Percentiles rank a stretch among this genome's conserved stretches.
Conservation (phyloP, 2,888 invertebrate species). For the Polyommatus icarus region DNA sequence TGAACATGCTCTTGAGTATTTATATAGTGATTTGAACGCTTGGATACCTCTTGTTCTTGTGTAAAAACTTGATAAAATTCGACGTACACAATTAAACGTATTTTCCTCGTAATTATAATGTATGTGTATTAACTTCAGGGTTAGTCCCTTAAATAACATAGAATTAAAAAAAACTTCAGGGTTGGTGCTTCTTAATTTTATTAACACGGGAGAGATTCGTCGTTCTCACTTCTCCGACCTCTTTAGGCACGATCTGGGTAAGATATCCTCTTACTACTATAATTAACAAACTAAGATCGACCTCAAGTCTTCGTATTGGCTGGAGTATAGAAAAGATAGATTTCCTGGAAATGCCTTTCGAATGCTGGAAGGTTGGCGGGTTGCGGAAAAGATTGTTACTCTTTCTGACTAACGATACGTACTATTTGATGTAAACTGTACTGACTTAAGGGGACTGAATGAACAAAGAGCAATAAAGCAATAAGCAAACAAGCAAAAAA, state of each 20-base stretch:
- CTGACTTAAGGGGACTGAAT: not conserved
- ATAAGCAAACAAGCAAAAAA: too few relatives aligned
- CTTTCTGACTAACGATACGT: too few relatives aligned
- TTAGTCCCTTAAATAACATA: too few relatives aligned
- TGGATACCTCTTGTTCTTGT: not conserved
- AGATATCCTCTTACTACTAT: slow-evolving; percentile 26
- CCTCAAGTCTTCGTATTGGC: not conserved
- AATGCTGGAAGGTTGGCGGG: too few relatives aligned
- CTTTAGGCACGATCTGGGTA: slow-evolving; percentile 29
- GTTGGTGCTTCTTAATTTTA: not conserved
- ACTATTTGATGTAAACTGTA: too few relatives aligned
- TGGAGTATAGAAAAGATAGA: not conserved
- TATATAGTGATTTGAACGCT: not conserved
- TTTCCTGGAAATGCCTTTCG: not conserved
- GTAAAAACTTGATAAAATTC: not conserved
- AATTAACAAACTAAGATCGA: not conserved
- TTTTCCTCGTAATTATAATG: not conserved
- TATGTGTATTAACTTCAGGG: not conserved
- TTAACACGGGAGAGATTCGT: slow-evolving; percentile 29
- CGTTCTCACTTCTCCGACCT: not conserved
- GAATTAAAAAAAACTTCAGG: not conserved
- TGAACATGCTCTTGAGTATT: not conserved
- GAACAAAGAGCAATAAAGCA: too few relatives aligned
- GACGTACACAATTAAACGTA: not conserved
- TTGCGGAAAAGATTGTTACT: too few relatives aligned